Evolutionary conservation across 2,888 invertebrate species (phyloP).

Genomic region (Pilophorus perplexus): DNA sequence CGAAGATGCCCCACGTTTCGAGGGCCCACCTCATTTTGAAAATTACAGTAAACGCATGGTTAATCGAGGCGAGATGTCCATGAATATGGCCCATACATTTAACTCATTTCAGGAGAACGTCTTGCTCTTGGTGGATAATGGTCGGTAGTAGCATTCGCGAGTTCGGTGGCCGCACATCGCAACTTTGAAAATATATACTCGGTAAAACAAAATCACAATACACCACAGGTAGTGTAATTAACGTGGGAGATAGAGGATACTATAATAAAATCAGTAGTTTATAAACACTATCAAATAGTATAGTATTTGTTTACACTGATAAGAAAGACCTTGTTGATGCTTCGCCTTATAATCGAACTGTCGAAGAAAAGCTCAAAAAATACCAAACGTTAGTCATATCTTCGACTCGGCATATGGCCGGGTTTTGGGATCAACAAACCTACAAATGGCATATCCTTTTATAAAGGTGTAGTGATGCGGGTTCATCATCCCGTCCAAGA

Average conservation of each 20-base stretch:
- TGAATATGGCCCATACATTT: not conserved
- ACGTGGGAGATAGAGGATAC: too few relatives aligned
- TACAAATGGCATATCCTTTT: too few relatives aligned
- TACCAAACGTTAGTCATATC: too few relatives aligned
- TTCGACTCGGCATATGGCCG: too few relatives aligned
- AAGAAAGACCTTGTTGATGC: conserved; percentile 13
- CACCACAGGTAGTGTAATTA: not conserved
- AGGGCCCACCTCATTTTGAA: conserved; percentile 17
- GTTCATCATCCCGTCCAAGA: too few relatives aligned
- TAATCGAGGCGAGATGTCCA: not conserved
- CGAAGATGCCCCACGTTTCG: conserved; percentile 13
- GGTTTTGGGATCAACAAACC: too few relatives aligned
- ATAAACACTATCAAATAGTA: conserved; percentile 23
- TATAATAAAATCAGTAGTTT: not conserved
- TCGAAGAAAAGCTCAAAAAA: too few relatives aligned
- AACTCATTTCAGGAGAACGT: not conserved
- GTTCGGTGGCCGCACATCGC: not conserved
- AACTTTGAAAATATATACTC: not conserved
- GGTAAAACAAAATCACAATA: not conserved
- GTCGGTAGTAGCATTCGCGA: not conserved
- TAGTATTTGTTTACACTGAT: conserved; percentile 25
- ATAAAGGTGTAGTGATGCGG: too few relatives aligned
- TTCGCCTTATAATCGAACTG: too few relatives aligned
- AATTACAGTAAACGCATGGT: not conserved
- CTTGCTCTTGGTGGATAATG: not conserved